phyloP scores from a whole-genome alignment of 2,113 vertebrate species.

The Globicephala melas region DNA sequence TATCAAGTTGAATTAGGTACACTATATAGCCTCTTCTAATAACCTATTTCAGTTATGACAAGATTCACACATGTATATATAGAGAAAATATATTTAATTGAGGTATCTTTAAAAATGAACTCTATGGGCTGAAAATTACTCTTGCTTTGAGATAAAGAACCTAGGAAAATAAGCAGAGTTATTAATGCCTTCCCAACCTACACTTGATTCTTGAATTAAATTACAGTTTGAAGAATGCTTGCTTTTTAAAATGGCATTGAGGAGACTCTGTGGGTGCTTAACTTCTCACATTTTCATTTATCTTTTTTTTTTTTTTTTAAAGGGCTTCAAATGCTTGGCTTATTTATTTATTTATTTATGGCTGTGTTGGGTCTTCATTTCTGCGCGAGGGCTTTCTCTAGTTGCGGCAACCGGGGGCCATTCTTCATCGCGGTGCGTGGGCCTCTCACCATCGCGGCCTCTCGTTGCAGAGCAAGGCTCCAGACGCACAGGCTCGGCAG shows the following conservation, averaged over 20 bases:
- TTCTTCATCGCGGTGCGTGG: no score
- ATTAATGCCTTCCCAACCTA: background rate
- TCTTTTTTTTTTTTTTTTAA: background rate
- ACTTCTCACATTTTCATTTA: slow-evolving; percentile 60
- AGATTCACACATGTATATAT: background rate
- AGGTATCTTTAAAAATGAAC: slow-evolving; percentile 37
- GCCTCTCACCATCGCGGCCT: no score
- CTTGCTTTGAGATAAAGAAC: slow-evolving; percentile 39
- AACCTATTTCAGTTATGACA: background rate
- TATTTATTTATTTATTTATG: no score
- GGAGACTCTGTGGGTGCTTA: slow-evolving; percentile 27
- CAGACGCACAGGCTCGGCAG: no score
- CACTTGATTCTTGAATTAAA: slow-evolving; percentile 42
- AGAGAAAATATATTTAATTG: slow-evolving; percentile 22
- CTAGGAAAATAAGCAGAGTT: slow-evolving; percentile 37
- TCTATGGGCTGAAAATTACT: slow-evolving; percentile 33
- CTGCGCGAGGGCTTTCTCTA: no score
- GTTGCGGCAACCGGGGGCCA: no score
- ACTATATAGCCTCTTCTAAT: background rate
- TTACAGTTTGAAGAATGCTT: slow-evolving; percentile 40
- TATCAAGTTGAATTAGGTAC: background rate
- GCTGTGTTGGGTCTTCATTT: no score
- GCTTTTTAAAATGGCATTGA: slow-evolving; percentile 54
- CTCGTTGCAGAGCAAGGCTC: no score
- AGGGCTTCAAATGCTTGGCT: no score